Evolutionary conservation across 2,113 vertebrate genomes (phyloP).

Genomic region (Lynx canadensis): DNA sequence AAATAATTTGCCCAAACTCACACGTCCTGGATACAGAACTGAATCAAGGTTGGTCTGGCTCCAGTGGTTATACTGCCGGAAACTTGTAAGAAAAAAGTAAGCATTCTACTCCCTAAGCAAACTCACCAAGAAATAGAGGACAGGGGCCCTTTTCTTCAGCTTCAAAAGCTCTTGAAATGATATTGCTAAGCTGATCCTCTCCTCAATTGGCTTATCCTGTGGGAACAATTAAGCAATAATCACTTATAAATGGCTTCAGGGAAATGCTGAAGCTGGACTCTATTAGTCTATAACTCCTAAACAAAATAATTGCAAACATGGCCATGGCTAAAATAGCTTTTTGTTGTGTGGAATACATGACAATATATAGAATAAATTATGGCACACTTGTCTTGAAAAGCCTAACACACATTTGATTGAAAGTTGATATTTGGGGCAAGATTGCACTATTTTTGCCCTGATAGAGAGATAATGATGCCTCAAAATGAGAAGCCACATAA

Average conservation of each 20-base stretch:
- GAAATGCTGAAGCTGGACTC: conserved; percentile 62
- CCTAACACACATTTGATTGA: neutral
- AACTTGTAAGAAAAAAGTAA: conserved; percentile 23
- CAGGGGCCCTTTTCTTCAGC: conserved; percentile 43
- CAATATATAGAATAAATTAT: neutral
- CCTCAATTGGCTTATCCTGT: conserved; percentile 73
- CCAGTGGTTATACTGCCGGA: neutral
- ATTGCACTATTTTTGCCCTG: neutral
- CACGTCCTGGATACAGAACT: neutral
- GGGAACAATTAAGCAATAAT: conserved; percentile 80
- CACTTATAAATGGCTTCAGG: conserved; percentile 67
- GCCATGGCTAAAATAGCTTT: neutral
- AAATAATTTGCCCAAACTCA: neutral
- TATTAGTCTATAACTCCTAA: neutral
- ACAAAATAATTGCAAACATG: conserved; percentile 28
- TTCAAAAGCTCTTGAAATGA: conserved; percentile 74
- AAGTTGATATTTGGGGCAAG: neutral
- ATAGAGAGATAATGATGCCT: neutral
- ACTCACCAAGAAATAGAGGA: conserved; percentile 60
- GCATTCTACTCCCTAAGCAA: conserved; percentile 66
- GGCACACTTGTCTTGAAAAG: neutral
- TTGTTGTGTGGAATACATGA: neutral
- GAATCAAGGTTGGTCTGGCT: neutral
- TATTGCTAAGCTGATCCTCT: conserved; percentile 52
- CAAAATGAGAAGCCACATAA: conserved; percentile 5